Base-by-base conservation (phyloP, 2,797 vertebrate species). In the Chelon labrosus region DNA sequence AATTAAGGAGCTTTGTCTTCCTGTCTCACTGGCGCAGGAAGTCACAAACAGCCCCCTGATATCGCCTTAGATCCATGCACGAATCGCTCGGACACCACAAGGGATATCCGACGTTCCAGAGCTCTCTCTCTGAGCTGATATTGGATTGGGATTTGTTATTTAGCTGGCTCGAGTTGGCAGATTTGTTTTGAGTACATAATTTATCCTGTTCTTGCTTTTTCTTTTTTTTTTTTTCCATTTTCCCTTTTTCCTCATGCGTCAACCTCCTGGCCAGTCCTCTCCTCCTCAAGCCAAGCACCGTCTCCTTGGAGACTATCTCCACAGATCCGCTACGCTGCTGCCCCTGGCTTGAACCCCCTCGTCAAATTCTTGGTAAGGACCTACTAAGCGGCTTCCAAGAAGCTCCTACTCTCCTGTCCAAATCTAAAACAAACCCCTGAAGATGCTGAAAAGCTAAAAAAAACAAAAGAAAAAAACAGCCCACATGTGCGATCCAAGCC, bases 251-350 rank as follows among this genome's bases (percentile, higher is more conserved):
- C 72, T 82, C 83, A 74, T 82, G 81, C 80, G 78, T 83, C 86
- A 80, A 73, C 76, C 87, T 88, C 69, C 78, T 53, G 85, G 89
- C 83, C 78, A 66, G 77, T 88, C 89, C 85, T 89, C 86, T 88
- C 79, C 86, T 87, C 76, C 83, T 87, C 75, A 61, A 86, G 89
- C 90, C 92, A 91, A 89, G 65, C 65, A 27, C 83, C 17, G 79
- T 90, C 85, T 90, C 89, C 84, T 86, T 65, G 70, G 91, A 90
- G 85, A 89, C 85, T 59, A 73, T 86, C 87, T 85, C 80, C 74
- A 70, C 79, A 87, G 78, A 83, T 86, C 88, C 81, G 81, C 80
- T 82, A 67, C 74, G 38, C 84, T 68, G 76, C 84, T 58, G 84
- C 76, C 86, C 83, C 77, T 75, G 78, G 83, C 79, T 69, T 82